Evolutionary conservation across 2,888 invertebrate genomes (phyloP).

Genomic region (Fabriciana adippe): DNA sequence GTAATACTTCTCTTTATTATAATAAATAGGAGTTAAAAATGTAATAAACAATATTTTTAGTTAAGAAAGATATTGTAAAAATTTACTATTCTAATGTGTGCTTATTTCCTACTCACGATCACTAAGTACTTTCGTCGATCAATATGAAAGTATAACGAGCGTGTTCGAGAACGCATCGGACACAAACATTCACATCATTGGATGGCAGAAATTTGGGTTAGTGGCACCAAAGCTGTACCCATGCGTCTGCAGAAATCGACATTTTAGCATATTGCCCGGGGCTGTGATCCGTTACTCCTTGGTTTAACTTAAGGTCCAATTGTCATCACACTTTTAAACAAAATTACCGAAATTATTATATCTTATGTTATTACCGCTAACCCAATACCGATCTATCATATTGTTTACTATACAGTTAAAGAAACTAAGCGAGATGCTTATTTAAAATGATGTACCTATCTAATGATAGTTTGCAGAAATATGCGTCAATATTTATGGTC

Average conservation of each 20-base stretch:
- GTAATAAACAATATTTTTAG: neutral
- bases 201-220: slow-evolving; percentile 74
- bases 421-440: too few species aligned
- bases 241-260: slow-evolving; percentile 56
- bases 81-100: slow-evolving; percentile 11
- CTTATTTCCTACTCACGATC: slow-evolving; percentile 35
- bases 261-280: slow-evolving; percentile 74
- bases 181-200: slow-evolving; percentile 73
- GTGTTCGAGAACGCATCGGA: slow-evolving; percentile 71
- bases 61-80: neutral
- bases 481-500: too few species aligned
- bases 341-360: slow-evolving; percentile 28
- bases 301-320: slow-evolving; percentile 66
- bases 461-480: too few species aligned
- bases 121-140: slow-evolving; percentile 69
- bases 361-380: neutral
- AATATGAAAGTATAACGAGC: slow-evolving; percentile 78
- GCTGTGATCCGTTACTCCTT: slow-evolving; percentile 71
- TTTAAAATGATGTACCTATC: too few species aligned
- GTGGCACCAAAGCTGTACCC: slow-evolving; percentile 60
- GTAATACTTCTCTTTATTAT: too few species aligned
- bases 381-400: neutral
- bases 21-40: too few species aligned
- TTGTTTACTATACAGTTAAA: too few species aligned
- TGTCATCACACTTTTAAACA: slow-evolving; percentile 64